A percentile compares a stretch with the other conserved stretches of the same genome.
phyloP scores from a whole-genome alignment of 2,888 invertebrate species.

The Argynnis bischoffii region DNA sequence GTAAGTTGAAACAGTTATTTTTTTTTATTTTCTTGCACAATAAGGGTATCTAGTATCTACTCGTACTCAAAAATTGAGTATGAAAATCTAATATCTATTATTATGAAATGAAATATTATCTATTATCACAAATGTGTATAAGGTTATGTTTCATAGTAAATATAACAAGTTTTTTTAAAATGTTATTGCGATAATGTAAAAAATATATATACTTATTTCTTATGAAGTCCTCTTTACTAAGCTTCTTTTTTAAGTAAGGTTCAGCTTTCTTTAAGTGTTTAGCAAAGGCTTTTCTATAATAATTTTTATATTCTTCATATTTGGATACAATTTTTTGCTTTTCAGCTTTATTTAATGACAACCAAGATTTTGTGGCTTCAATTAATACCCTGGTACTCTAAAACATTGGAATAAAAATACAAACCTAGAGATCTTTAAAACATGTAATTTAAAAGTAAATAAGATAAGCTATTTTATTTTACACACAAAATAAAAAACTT shows the following conservation, averaged over 20 bases:
- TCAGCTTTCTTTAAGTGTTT: conserved; percentile 54
- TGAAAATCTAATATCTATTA: too few relatives aligned
- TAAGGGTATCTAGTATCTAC: too few relatives aligned
- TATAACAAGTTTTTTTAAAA: too few relatives aligned
- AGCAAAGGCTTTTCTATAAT: conserved; percentile 48
- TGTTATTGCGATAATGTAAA: too few relatives aligned
- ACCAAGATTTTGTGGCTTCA: conserved; percentile 65
- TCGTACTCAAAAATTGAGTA: too few relatives aligned
- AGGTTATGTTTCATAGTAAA: too few relatives aligned
- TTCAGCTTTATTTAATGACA: conserved; percentile 55
- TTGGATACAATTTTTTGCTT: conserved; percentile 53
- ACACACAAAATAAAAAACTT: background rate
- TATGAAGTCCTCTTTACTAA: background rate
- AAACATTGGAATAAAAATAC: conserved; percentile 7
- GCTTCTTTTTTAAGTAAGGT: conserved; percentile 56
- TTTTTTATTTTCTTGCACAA: too few relatives aligned
- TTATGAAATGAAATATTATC: too few relatives aligned
- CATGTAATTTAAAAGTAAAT: background rate
- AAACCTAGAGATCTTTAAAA: background rate
- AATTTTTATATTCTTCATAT: conserved; percentile 49
- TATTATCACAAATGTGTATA: too few relatives aligned
- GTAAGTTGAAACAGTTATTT: too few relatives aligned
- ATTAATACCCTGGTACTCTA: conserved; percentile 34
- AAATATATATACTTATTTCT: conserved; percentile 8
- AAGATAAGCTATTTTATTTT: background rate